phyloP scores from a whole-genome alignment of 2,797 vertebrate species.

The Danio aesculapii region DNA sequence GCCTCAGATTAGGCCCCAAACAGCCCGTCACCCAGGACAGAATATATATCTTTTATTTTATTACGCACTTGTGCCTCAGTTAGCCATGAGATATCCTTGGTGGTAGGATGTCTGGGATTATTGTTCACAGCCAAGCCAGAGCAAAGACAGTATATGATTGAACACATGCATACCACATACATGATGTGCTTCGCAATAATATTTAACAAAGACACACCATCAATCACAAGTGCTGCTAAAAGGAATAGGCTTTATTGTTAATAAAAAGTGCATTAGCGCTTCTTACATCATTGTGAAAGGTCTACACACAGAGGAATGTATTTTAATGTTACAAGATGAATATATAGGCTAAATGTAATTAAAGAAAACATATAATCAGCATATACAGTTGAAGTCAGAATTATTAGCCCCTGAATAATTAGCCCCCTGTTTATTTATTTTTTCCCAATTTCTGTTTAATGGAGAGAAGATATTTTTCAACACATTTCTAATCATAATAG shows the following conservation, averaged over 20 bases:
- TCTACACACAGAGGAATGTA: background rate
- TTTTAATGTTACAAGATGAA: background rate
- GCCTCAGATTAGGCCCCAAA: slow-evolving; percentile 75
- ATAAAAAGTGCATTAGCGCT: background rate
- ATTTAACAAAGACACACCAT: background rate
- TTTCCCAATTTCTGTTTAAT: too few relatives aligned
- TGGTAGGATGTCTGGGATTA: slow-evolving; percentile 1
- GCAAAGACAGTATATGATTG: background rate
- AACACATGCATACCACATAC: background rate
- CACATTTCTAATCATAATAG: too few relatives aligned
- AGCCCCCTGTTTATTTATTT: too few relatives aligned
- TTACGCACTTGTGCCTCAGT: slow-evolving; percentile 58
- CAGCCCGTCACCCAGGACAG: slow-evolving; percentile 66
- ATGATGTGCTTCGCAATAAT: background rate
- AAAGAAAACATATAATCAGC: background rate
- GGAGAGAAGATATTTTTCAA: too few relatives aligned
- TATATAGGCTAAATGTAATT: background rate
- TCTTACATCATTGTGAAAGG: background rate
- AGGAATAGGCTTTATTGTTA: background rate
- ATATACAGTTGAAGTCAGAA: too few relatives aligned
- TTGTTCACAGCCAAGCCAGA: slow-evolving; percentile 5
- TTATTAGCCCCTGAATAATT: too few relatives aligned
- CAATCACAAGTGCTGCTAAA: background rate
- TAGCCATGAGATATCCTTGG: slow-evolving; percentile 15
- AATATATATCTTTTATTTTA: slow-evolving; percentile 68